phyloP scores from a whole-genome alignment of 2,113 vertebrate genomes.

The Corythaixoides concolor region DNA sequence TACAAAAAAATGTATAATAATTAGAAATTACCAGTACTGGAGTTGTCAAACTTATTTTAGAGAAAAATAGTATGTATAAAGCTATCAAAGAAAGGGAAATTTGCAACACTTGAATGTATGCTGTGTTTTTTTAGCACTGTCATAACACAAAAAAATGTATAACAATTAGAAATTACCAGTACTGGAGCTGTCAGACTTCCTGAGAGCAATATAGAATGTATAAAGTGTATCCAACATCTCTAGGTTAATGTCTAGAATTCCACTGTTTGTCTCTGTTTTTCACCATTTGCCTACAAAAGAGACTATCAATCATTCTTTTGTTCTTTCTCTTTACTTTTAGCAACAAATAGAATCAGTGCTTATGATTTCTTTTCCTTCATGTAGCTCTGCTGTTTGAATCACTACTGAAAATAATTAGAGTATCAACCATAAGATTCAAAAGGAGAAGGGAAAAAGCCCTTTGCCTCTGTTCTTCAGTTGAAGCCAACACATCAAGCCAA shows the following conservation, averaged over 20 bases:
- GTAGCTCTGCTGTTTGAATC: not conserved
- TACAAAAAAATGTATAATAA: not conserved
- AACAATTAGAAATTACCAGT: not conserved
- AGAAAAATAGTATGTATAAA: not conserved
- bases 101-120: not conserved
- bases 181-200: not conserved
- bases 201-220: not conserved
- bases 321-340: not conserved
- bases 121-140: not conserved
- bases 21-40: not conserved
- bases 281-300: not conserved
- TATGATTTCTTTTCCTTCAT: not conserved
- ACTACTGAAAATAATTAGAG: not conserved
- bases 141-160: not conserved
- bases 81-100: not conserved
- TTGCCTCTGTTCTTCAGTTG: not conserved
- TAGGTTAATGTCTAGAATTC: not conserved
- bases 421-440: not conserved
- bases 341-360: not conserved
- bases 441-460: not conserved
- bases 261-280: not conserved
- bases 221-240: not conserved
- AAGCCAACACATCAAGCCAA: not conserved
- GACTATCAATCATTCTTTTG: not conserved
- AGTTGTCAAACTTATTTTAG: not conserved